These are phyloP conservation scores for Rhagoletis zephyria DNA, from an alignment of 1,140 invertebrate genomes.

Conservation along the genomic window DNA sequence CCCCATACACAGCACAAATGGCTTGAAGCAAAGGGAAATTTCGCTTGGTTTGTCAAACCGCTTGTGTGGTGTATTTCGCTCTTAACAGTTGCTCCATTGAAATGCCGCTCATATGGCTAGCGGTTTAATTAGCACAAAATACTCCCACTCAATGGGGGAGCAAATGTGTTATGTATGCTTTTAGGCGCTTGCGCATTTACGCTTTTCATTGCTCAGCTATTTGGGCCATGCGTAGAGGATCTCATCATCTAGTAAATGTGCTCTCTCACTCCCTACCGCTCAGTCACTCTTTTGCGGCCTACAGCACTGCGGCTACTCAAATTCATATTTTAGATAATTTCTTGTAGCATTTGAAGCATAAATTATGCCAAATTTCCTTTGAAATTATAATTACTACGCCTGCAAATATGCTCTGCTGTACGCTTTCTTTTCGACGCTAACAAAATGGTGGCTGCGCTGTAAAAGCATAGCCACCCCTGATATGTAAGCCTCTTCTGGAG, in stretches of 20 bases:
- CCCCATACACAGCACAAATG: too few species aligned
- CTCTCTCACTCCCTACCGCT: background rate
- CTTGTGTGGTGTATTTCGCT: too few species aligned
- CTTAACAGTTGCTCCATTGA: background rate
- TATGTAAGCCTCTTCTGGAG: background rate
- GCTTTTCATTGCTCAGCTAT: background rate
- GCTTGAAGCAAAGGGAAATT: too few species aligned
- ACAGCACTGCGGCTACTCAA: too few species aligned
- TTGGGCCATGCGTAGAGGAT: background rate
- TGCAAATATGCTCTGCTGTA: background rate
- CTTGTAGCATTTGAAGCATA: too few species aligned
- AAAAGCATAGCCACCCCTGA: background rate
- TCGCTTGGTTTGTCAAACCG: too few species aligned
- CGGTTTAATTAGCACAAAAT: slow-evolving; percentile 14
- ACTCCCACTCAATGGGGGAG: background rate
- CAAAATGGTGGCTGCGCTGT: background rate
- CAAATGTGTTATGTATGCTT: background rate
- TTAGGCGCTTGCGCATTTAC: slow-evolving; percentile 14
- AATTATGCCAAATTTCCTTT: background rate
- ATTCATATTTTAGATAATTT: too few species aligned
- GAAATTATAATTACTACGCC: background rate
- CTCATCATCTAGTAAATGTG: background rate
- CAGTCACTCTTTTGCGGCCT: background rate
- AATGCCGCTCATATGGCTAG: background rate
- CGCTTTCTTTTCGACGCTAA: background rate